Conservation (phyloP, 2,888 invertebrate genomes). For the Melanostoma mellinum region DNA sequence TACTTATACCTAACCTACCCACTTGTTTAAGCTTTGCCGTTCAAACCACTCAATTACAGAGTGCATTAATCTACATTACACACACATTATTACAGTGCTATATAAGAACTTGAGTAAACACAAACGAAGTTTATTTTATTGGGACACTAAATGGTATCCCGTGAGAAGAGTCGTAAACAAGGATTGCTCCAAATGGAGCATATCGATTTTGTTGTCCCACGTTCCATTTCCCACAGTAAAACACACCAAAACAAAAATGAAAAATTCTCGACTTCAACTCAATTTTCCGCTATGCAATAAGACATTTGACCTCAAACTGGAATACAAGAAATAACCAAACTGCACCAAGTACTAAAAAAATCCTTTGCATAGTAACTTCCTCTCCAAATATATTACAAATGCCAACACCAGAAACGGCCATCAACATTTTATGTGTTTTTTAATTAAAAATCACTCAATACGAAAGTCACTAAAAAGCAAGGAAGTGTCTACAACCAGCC, state of each 20-base stretch:
- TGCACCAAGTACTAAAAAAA: constrained; percentile 11
- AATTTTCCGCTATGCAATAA: constrained; percentile 24
- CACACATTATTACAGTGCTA: too few relatives aligned
- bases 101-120: too few relatives aligned
- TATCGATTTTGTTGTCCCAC: too few relatives aligned
- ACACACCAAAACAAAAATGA: background rate
- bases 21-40: too few relatives aligned
- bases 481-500: background rate
- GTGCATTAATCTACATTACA: too few relatives aligned
- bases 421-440: constrained; percentile 16
- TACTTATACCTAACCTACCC: too few relatives aligned
- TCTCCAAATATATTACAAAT: background rate
- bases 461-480: background rate
- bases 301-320: constrained; percentile 14
- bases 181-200: too few relatives aligned
- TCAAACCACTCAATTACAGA: too few relatives aligned
- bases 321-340: constrained; percentile 7
- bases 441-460: constrained; percentile 63
- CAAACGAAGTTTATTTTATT: too few relatives aligned
- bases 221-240: too few relatives aligned
- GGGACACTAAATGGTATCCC: too few relatives aligned
- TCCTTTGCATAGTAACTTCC: constrained; percentile 11
- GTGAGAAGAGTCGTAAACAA: too few relatives aligned
- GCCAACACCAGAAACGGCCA: constrained; percentile 10
- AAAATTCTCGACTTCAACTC: background rate